Base-by-base conservation (phyloP, 2,888 invertebrate species). In the Embidobia sp. region DNA sequence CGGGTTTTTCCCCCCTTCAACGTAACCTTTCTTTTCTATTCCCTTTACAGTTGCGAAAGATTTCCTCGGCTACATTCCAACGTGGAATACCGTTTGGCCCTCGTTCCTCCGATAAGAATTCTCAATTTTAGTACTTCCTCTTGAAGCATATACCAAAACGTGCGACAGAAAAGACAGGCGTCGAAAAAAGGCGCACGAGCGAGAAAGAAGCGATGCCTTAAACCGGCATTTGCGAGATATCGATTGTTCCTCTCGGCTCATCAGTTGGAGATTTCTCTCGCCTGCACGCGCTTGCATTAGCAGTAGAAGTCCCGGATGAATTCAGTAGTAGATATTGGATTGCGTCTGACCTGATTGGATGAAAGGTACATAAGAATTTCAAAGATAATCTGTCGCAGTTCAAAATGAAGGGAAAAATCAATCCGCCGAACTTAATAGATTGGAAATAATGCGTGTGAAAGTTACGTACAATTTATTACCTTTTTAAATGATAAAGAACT, bases 41-140 rank as follows among this genome's bases (percentile, higher is more conserved):
- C 59, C 18, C 37, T 42, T 69, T 59, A 69, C 16, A 22, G 19
- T 10, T 3, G 2, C 51, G 10, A 46, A 44, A 61, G 61, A 63
- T 40, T 63, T 44, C 31, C 31, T 11, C 44, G 29, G 29, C 46
- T 53, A 31, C 46, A 55, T 63, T 59, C 55, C 18, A 13, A 37
- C 29, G 53, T 13, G 6, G 31, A 55, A 44, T 53, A 72, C 53
- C 53, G 35, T 40, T 42, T 59, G 40, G 37, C 77, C 76, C 59
- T 64, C 59, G 57, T 55, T 35, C 55, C 35, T 31, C 31, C 83
- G 86, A 86, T 87, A 87, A 86, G 85, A 82, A 81, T 84, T 85
- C 85, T 85, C 85, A 84, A 85, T 85, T 87, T 84, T 83, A 81
- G 79, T 80, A 66, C 61, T 53, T 42, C 53, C 53, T 19, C 63